Base-by-base conservation (phyloP, 2,113 vertebrate species). In the Oplegnathus fasciatus region DNA sequence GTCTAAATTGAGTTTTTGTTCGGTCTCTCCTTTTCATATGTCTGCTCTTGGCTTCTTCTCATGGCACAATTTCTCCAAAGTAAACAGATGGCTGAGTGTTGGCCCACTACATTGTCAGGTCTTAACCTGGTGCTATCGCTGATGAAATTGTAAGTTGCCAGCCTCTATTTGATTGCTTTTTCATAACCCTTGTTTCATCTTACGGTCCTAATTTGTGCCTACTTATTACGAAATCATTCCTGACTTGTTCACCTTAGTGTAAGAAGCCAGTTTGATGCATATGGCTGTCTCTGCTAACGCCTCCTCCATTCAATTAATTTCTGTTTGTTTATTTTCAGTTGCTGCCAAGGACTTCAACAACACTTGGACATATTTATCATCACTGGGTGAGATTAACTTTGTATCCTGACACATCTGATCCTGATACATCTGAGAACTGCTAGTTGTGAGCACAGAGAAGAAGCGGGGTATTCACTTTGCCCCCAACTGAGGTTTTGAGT, bases 51-150 rank as follows among this genome's bases (percentile, higher is more conserved):
- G 85, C 85, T 81, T 68, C 46, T 73, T 87, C 48, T 86, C 30
- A 40, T 65, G 40, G 65, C 62, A 58, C 2, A 50, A 22, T 76
- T 77, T 76, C 18, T 69, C 26, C 46, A 84, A 80, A 85, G 64
- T 73, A 78, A 87, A 87, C 89, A 90, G 85, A 90, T 86, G 86
- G 84, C 79, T 67, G 65, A 78, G 71, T 71, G 74, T 64, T 88
- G 88, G 85, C 80, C 70, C 50, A 80, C 65, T 78, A 34, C 11
- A 58, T 24, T 64, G 74, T 86, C 86, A 86, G 79, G 87, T 86
- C 86, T 58, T 70, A 76, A 68, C 85, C 70, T 80, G 28, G 10
- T 81, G 62, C 73, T n/a, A 72, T 86, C 32, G 61, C 73, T 82
- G 66, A 82, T 55, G 37, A 69, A 73, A 77, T 20, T 65, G 37